phyloP scores from a whole-genome alignment of 2,888 invertebrate species.

The Pachliopta kotzebuea region DNA sequence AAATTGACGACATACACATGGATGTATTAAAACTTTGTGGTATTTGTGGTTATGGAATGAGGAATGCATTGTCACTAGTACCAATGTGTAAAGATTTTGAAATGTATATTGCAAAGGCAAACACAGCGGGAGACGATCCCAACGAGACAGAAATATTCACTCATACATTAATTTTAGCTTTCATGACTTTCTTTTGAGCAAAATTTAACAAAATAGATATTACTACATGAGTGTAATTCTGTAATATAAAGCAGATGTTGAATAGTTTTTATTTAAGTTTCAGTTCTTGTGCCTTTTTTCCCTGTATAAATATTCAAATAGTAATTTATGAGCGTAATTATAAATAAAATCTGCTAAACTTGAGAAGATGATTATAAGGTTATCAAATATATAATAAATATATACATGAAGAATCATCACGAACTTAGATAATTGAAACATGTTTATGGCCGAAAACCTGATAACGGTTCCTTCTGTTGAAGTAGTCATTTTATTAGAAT shows the following conservation, averaged over 20 bases:
- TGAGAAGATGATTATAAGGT: not conserved
- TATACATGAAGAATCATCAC: slow-evolving; percentile 1
- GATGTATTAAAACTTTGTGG: not conserved
- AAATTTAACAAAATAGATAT: no score
- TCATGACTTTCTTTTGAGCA: not conserved
- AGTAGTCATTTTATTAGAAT: not conserved
- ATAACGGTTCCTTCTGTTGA: not conserved
- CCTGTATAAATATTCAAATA: no score
- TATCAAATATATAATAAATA: not conserved
- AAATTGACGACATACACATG: not conserved
- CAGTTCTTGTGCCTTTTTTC: no score
- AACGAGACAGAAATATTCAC: not conserved
- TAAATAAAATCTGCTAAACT: not conserved
- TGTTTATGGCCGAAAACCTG: no score
- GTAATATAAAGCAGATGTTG: no score
- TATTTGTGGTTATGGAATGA: not conserved
- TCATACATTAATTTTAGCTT: not conserved
- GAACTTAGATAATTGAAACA: not conserved
- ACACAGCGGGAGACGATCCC: not conserved
- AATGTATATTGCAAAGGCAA: not conserved
- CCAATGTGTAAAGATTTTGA: not conserved
- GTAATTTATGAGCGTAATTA: no score
- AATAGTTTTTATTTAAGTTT: not conserved
- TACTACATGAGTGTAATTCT: not conserved
- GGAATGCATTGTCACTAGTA: not conserved